Conservation (phyloP, 2,888 invertebrate species). For the Yponomeuta evonymella region DNA sequence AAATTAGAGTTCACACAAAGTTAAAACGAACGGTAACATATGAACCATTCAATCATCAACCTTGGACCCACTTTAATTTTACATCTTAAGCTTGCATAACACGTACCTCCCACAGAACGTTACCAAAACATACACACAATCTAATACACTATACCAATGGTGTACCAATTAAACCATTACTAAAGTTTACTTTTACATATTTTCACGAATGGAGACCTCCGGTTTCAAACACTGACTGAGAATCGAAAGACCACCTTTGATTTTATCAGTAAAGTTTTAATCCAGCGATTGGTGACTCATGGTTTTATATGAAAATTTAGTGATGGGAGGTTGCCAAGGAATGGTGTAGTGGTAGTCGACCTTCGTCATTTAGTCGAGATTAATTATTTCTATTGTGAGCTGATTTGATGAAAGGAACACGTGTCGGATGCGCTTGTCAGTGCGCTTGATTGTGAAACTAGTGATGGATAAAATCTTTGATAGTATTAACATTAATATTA, state of each 20-base stretch:
- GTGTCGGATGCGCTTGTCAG: constrained; percentile 16
- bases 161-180: constrained; percentile 52
- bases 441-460: constrained; percentile 7
- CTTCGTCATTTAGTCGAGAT: constrained; percentile 48
- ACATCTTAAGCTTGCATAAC: not conserved
- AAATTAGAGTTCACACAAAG: too few relatives aligned
- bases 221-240: not conserved
- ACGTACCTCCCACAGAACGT: not conserved
- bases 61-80: not conserved
- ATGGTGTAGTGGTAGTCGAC: constrained; percentile 24
- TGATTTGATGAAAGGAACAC: constrained; percentile 13
- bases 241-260: not conserved
- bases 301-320: not conserved
- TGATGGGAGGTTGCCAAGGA: constrained; percentile 3
- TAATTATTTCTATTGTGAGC: constrained; percentile 56
- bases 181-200: constrained; percentile 25
- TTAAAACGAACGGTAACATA: too few relatives aligned
- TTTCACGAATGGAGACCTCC: not conserved
- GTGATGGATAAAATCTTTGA: not conserved
- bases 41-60: not conserved
- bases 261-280: not conserved
- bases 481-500: not conserved
- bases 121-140: constrained; percentile 4
- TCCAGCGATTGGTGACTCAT: not conserved
- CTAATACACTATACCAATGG: constrained; percentile 1